phyloP scores from a whole-genome alignment of 2,797 vertebrate genomes.

The Centroberyx gerrardi region DNA sequence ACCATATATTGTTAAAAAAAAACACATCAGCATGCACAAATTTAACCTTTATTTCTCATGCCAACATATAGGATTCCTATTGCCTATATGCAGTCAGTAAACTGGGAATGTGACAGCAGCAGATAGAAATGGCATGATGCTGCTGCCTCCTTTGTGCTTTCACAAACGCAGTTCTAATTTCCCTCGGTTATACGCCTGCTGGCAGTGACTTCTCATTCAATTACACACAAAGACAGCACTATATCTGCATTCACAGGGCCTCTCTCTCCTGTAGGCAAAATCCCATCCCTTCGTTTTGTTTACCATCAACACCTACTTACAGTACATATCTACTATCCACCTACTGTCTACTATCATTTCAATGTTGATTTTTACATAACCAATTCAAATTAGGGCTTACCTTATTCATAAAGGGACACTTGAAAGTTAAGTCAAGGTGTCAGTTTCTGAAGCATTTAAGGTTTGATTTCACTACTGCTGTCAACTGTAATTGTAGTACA shows the following conservation, averaged over 20 bases:
- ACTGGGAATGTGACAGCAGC: not conserved
- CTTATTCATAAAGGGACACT: not conserved
- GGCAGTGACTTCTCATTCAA: not conserved
- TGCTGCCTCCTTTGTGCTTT: slow-evolving; percentile 3
- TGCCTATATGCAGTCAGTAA: not conserved
- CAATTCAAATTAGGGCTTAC: not conserved
- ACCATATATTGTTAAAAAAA: not conserved
- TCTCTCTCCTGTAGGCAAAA: not conserved
- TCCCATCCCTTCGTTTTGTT: not conserved
- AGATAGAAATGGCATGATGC: slow-evolving; percentile 6
- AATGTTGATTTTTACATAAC: slow-evolving; percentile 2
- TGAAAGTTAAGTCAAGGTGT: slow-evolving; percentile 8
- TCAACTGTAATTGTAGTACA: not conserved
- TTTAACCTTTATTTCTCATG: not conserved
- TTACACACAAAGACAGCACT: slow-evolving; percentile 11
- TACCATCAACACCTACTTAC: slow-evolving; percentile 1
- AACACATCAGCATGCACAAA: not conserved
- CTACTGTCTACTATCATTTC: not conserved
- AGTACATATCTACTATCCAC: slow-evolving; percentile 8
- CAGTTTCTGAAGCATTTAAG: not conserved
- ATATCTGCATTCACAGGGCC: not conserved
- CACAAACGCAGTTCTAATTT: slow-evolving; percentile 12
- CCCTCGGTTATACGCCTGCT: not conserved
- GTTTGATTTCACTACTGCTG: slow-evolving; percentile 19
- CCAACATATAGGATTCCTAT: not conserved